Percentiles rank a stretch among this genome's conserved stretches.
Evolutionary conservation across 2,888 invertebrate species (phyloP).

Genomic region (Acrobasis suavella): DNA sequence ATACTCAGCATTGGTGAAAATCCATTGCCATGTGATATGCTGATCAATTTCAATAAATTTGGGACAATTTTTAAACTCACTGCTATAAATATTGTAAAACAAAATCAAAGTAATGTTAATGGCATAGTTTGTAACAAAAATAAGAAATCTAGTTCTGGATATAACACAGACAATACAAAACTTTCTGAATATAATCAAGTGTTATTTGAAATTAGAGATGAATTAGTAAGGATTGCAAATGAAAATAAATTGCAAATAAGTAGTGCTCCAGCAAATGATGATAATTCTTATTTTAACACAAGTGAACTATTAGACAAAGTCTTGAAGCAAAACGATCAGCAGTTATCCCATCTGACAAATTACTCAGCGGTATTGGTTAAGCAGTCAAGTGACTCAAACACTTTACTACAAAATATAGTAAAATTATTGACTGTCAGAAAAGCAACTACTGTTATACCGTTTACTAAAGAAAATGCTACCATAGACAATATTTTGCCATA

Average conservation of each 20-base stretch:
- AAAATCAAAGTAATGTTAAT: conserved; percentile 41
- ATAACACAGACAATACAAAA: background rate
- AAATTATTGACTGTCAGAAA: background rate
- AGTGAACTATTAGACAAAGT: conserved; percentile 38
- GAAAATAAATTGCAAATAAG: conserved; percentile 1
- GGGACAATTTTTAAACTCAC: conserved; percentile 42
- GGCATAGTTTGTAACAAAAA: conserved; percentile 45
- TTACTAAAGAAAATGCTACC: conserved; percentile 32
- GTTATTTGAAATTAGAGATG: conserved; percentile 8
- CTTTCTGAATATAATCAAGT: conserved; percentile 28
- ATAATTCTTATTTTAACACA: conserved; percentile 29
- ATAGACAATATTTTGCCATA: conserved; percentile 32
- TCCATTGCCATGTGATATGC: conserved; percentile 55
- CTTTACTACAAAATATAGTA: conserved; percentile 10
- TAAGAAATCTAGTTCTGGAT: background rate
- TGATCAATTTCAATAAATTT: conserved; percentile 46
- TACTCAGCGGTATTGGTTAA: conserved; percentile 3
- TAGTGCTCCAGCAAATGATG: conserved; percentile 1
- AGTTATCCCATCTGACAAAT: background rate
- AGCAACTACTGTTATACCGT: conserved; percentile 22
- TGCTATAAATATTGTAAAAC: conserved; percentile 43
- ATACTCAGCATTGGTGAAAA: conserved; percentile 64
- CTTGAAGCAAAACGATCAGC: conserved; percentile 22
- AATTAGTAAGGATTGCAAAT: conserved; percentile 16
- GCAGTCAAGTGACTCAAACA: conserved; percentile 3